A percentile compares a stretch with the other conserved stretches of the same genome.
These are phyloP conservation scores for Oscheius sp. DNA, from an alignment of 1,140 invertebrate genomes.

Conservation along the genomic window DNA sequence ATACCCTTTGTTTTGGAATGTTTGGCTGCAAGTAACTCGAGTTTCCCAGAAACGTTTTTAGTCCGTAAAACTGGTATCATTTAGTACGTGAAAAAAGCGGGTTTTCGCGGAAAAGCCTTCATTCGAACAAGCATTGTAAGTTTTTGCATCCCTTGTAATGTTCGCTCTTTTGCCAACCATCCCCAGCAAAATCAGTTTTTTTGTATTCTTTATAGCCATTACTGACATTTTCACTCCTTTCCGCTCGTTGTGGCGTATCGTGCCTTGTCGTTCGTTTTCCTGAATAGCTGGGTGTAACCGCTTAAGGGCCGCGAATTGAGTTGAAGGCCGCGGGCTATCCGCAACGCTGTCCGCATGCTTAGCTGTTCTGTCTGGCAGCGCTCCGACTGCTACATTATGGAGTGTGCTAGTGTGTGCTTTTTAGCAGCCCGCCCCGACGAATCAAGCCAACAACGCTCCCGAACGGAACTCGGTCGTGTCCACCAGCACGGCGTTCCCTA, in stretches of 20 bases:
- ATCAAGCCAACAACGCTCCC: slow-evolving; percentile 27
- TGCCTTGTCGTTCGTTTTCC: neutral
- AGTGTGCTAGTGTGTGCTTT: slow-evolving; percentile 9
- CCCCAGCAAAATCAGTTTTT: neutral
- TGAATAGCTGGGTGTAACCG: neutral
- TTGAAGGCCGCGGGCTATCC: neutral
- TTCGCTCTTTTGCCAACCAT: slow-evolving; percentile 6
- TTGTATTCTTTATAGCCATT: no score
- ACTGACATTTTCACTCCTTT: neutral
- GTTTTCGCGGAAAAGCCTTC: slow-evolving; percentile 29
- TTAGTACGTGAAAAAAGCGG: slow-evolving; percentile 25
- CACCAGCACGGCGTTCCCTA: slow-evolving; percentile 47
- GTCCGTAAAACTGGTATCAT: no score
- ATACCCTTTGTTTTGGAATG: no score
- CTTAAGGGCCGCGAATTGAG: no score
- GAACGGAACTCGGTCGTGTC: slow-evolving; percentile 20
- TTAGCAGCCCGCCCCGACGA: slow-evolving; percentile 61
- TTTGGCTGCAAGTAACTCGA: no score
- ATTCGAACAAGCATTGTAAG: slow-evolving; percentile 21
- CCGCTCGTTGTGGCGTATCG: neutral
- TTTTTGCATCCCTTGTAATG: slow-evolving; percentile 26
- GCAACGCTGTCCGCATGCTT: neutral
- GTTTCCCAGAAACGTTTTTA: neutral
- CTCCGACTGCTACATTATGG: neutral
- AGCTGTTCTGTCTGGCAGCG: neutral